These are phyloP conservation scores for Periophthalmus magnuspinnatus DNA, from an alignment of 2,797 vertebrate genomes.

Conservation along the genomic window DNA sequence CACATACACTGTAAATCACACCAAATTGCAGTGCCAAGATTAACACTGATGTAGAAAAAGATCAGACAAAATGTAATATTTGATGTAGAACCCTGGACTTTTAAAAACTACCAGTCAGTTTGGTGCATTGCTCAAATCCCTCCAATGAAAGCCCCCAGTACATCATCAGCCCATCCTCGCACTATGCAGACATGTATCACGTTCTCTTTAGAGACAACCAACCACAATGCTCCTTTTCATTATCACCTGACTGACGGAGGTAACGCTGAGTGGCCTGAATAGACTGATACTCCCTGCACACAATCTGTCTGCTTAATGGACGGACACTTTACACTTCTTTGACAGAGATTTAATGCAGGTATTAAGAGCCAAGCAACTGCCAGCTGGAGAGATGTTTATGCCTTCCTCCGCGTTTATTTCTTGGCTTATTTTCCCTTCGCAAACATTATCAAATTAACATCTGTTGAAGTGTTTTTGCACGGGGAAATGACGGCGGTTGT, in stretches of 20 bases:
- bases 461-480: constrained; percentile 62
- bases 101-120: constrained; percentile 6
- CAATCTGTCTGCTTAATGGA: constrained; percentile 63
- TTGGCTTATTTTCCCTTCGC: constrained; percentile 65
- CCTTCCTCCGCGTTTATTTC: constrained; percentile 66
- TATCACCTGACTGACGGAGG: constrained; percentile 43
- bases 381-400: constrained; percentile 66
- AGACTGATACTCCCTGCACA: constrained; percentile 52
- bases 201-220: constrained; percentile 42
- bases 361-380: constrained; percentile 71
- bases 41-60: not conserved
- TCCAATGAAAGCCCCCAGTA: constrained; percentile 13
- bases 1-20: not conserved
- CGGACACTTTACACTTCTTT: constrained; percentile 61
- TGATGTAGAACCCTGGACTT: constrained; percentile 3
- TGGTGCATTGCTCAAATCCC: constrained; percentile 7
- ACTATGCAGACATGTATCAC: constrained; percentile 19
- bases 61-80: not conserved
- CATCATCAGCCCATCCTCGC: constrained; percentile 29
- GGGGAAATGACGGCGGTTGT: constrained; percentile 61
- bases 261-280: constrained; percentile 53
- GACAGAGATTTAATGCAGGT: constrained; percentile 72
- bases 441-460: constrained; percentile 78
- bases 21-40: not conserved
- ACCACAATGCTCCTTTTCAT: constrained; percentile 46